Percentiles rank a stretch among this genome's conserved stretches.
These are phyloP conservation scores for Platysteira castanea DNA, from an alignment of 2,113 vertebrate genomes.

Conservation along the genomic window DNA sequence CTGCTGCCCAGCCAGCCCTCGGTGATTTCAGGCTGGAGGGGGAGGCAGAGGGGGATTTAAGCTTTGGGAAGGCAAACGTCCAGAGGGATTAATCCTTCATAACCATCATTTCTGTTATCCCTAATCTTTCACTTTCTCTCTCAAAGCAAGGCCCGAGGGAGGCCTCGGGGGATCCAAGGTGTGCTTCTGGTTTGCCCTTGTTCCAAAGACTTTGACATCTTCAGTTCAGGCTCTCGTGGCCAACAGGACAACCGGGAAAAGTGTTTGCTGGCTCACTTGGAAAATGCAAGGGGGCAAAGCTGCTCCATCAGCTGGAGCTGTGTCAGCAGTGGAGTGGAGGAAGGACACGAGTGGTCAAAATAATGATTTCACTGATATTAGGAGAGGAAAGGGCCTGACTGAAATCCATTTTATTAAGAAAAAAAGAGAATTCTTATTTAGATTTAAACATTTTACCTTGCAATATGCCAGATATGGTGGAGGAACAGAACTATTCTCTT, in stretches of 20 bases:
- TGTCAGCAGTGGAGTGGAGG: background rate
- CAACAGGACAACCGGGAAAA: background rate
- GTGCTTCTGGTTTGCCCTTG: background rate
- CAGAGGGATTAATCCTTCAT: slow-evolving; percentile 31
- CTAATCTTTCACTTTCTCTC: background rate
- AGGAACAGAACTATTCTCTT: background rate
- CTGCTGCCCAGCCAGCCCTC: background rate
- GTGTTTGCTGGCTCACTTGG: background rate
- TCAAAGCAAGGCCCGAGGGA: background rate
- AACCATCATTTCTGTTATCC: background rate
- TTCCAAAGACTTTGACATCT: background rate
- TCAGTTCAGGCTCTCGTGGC: background rate
- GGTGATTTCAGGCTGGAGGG: background rate
- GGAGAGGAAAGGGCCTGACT: background rate
- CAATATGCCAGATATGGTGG: background rate
- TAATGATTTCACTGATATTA: background rate
- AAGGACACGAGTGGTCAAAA: background rate
- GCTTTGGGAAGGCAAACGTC: background rate
- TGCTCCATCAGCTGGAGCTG: background rate
- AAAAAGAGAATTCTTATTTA: background rate
- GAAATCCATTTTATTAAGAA: background rate
- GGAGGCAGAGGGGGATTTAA: slow-evolving; percentile 26
- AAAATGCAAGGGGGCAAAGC: background rate
- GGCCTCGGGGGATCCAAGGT: background rate
- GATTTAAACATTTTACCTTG: background rate